Evolutionary conservation across 2,113 vertebrate species (phyloP).

Genomic region (Notarius lentiginosus): DNA sequence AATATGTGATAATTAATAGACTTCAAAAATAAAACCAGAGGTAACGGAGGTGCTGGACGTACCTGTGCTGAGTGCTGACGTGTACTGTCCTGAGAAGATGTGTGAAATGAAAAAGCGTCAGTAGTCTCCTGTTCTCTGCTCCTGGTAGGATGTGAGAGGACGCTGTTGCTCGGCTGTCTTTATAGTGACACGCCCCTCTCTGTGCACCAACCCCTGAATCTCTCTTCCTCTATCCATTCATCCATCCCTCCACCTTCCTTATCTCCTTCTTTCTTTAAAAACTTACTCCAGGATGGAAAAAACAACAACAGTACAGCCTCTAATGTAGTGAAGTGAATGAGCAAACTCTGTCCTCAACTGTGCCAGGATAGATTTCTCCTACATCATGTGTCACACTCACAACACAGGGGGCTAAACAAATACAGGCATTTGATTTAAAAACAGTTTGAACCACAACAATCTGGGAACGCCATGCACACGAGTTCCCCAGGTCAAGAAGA

Average conservation of each 20-base stretch:
- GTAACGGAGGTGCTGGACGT: conserved; percentile 32
- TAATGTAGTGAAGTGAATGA: neutral
- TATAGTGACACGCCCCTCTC: conserved; percentile 74
- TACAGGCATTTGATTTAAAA: neutral
- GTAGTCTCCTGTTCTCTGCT: conserved; percentile 63
- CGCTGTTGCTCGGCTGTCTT: conserved; percentile 64
- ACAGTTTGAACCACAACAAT: neutral
- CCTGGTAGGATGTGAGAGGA: conserved; percentile 64
- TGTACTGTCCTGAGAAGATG: conserved; percentile 47
- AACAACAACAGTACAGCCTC: neutral
- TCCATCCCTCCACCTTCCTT: neutral
- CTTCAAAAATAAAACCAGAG: neutral
- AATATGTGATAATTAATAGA: neutral
- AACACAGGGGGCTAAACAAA: neutral
- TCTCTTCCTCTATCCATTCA: conserved; percentile 20
- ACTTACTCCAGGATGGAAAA: neutral
- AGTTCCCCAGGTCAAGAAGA: neutral
- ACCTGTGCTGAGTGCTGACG: conserved; percentile 50
- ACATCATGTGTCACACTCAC: neutral
- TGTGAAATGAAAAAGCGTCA: conserved; percentile 41
- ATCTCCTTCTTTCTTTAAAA: neutral
- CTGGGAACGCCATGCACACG: neutral
- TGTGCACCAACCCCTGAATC: conserved; percentile 52
- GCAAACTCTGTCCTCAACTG: neutral
- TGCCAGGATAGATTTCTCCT: neutral